Evolutionary conservation across 2,888 invertebrate genomes (phyloP).

Genomic region (Drosophila neutralis): DNA sequence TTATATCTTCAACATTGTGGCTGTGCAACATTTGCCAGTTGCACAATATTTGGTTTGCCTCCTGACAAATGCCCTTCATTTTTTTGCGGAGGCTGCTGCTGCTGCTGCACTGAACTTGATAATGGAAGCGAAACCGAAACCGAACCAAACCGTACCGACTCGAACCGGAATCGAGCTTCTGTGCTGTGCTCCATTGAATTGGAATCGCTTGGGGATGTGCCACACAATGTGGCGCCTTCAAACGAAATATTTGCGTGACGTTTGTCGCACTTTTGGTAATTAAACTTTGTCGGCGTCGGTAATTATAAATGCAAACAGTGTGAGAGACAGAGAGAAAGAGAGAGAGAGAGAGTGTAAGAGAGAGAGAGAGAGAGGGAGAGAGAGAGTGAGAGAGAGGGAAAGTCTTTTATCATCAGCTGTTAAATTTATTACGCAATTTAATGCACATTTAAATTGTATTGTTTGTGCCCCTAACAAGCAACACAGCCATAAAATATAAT

Average conservation of each 20-base stretch:
- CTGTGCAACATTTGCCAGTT: slow-evolving; percentile 56
- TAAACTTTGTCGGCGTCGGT: slow-evolving; percentile 66
- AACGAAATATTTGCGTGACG: slow-evolving; percentile 63
- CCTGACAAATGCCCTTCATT: slow-evolving; percentile 56
- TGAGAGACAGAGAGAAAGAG: slow-evolving; percentile 16
- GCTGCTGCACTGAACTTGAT: slow-evolving; percentile 42
- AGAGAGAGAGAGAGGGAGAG: not conserved
- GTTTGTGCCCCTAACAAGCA: slow-evolving; percentile 1
- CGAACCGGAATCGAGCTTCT: slow-evolving; percentile 1
- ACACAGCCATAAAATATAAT: slow-evolving; percentile 26
- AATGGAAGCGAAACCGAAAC: slow-evolving; percentile 27
- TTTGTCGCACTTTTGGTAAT: slow-evolving; percentile 69
- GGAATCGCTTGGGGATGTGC: slow-evolving; percentile 45
- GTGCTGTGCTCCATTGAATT: slow-evolving; percentile 40
- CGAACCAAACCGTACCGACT: not conserved
- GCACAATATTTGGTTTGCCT: slow-evolving; percentile 63
- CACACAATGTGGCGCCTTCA: slow-evolving; percentile 43
- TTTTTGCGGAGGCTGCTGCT: not conserved
- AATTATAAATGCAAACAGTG: slow-evolving; percentile 59
- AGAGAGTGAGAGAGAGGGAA: not conserved
- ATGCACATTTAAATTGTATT: slow-evolving; percentile 63
- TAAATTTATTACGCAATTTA: slow-evolving; percentile 73
- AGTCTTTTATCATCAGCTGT: slow-evolving; percentile 11
- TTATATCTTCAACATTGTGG: slow-evolving; percentile 53
- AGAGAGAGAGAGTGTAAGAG: not conserved